Evolutionary conservation across 2,888 invertebrate species (phyloP).

Genomic region (Stenurella melanura): DNA sequence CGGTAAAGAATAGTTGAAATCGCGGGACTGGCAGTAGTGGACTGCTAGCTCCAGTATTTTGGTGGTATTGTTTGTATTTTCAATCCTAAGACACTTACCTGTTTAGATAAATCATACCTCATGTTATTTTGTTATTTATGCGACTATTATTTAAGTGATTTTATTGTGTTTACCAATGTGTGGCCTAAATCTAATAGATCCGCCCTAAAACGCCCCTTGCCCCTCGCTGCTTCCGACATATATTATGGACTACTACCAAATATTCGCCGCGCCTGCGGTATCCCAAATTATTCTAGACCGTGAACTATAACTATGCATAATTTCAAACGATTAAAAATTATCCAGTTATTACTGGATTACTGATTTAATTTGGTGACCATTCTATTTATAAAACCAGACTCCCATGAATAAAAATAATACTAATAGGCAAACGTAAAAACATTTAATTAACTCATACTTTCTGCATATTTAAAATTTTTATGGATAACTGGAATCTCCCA

Average conservation of each 20-base stretch:
- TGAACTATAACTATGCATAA: not conserved
- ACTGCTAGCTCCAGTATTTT: too few species aligned
- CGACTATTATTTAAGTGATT: too few species aligned
- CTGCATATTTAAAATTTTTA: not conserved
- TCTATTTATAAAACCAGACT: not conserved
- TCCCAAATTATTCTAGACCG: not conserved
- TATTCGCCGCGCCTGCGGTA: not conserved
- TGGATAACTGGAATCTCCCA: not conserved
- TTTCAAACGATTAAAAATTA: not conserved
- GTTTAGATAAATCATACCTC: too few species aligned
- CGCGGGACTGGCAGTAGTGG: too few species aligned
- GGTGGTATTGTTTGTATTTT: too few species aligned
- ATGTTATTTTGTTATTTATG: too few species aligned
- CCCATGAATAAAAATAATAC: conserved; percentile 2
- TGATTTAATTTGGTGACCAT: conserved; percentile 1
- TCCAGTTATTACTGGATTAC: conserved; percentile 12
- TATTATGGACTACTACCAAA: not conserved
- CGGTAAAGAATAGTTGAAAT: too few species aligned
- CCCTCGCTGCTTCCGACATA: too few species aligned
- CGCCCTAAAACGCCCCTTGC: too few species aligned
- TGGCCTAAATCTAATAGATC: too few species aligned
- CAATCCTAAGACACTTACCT: too few species aligned
- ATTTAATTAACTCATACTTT: not conserved
- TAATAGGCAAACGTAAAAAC: not conserved
- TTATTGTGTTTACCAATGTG: too few species aligned